Conservation (phyloP, 2,888 invertebrate species). For the Aromia moschata region DNA sequence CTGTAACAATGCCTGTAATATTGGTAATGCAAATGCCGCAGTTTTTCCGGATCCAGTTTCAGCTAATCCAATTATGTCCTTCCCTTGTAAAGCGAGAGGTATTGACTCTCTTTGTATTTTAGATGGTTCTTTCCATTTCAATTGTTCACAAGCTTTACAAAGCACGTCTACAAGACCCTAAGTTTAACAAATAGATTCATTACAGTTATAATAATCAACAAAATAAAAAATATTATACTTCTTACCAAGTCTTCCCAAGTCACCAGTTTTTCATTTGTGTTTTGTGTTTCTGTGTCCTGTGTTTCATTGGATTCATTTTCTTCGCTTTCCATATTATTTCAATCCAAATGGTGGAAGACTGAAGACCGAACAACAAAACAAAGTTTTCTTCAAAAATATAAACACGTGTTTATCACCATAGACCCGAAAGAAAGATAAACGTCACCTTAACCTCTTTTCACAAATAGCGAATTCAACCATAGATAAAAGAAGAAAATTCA, state of each 20-base stretch:
- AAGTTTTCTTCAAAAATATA: no score
- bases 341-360: no score
- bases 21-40: conserved; percentile 96
- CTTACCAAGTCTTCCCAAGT: conserved; percentile 73
- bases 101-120: conserved; percentile 96
- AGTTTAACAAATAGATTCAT: conserved; percentile 35
- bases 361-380: no score
- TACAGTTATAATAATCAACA: conserved; percentile 37
- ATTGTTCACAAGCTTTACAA: conserved; percentile 88
- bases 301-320: conserved; percentile 27
- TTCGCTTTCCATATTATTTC: not conserved
- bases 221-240: not conserved
- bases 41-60: conserved; percentile 98
- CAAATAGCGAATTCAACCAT: no score
- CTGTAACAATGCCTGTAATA: conserved; percentile 88
- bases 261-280: conserved; percentile 53
- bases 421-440: no score
- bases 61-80: conserved; percentile 71
- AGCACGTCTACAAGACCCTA: conserved; percentile 91
- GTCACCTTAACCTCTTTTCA: no score
- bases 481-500: no score
- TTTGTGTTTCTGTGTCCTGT: conserved; percentile 27
- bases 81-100: conserved; percentile 89
- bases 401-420: no score
- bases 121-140: conserved; percentile 95